A percentile compares a stretch with the other conserved stretches of the same genome.
phyloP scores from a whole-genome alignment of 1,140 invertebrate genomes.

The Drosophila lacteicornis region DNA sequence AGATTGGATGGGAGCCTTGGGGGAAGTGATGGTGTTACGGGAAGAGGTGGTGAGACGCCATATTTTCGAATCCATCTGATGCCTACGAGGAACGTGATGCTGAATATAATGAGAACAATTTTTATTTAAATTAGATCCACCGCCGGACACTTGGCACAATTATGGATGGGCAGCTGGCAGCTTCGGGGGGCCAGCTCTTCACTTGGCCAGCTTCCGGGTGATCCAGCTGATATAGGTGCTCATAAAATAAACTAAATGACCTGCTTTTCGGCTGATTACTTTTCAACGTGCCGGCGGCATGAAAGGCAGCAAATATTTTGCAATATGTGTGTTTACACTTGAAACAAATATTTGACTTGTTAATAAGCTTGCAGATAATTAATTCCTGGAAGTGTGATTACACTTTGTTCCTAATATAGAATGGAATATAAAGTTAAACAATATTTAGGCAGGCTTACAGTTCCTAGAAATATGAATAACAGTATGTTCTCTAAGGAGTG shows the following conservation, averaged over 20 bases:
- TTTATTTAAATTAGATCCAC: slow-evolving; percentile 54
- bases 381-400: background rate
- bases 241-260: slow-evolving; percentile 46
- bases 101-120: slow-evolving; percentile 54
- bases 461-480: too few relatives aligned
- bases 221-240: slow-evolving; percentile 27
- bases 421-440: too few relatives aligned
- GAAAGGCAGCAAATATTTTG: slow-evolving; percentile 11
- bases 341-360: slow-evolving; percentile 1
- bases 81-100: slow-evolving; percentile 42
- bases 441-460: too few relatives aligned
- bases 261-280: slow-evolving; percentile 40
- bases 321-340: slow-evolving; percentile 30
- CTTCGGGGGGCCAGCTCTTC: slow-evolving; percentile 6
- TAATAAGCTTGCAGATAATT: background rate
- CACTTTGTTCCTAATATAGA: background rate
- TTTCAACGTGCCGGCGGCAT: slow-evolving; percentile 29
- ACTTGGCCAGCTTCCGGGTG: slow-evolving; percentile 8
- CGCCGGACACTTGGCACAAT: slow-evolving; percentile 52
- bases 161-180: slow-evolving; percentile 28
- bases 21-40: slow-evolving; percentile 3
- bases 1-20: slow-evolving; percentile 28
- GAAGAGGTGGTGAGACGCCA: slow-evolving; percentile 37
- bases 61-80: slow-evolving; percentile 51
- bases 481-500: too few relatives aligned